Evolutionary conservation across 2,888 invertebrate genomes (phyloP), one percentile per base, ranked within the genome.

Genomic region (Camponotus fellah): DNA sequence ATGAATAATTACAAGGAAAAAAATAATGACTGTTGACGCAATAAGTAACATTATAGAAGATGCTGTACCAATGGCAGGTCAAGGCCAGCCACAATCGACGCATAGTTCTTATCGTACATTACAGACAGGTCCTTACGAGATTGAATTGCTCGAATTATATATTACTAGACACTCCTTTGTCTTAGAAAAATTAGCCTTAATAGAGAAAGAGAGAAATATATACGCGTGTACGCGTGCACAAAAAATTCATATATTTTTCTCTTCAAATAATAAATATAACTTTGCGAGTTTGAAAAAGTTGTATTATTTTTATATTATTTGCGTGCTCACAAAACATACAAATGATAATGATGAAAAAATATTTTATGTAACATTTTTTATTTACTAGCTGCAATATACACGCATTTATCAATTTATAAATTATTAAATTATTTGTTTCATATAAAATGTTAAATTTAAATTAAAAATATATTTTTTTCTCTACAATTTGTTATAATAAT

Each of bases 21-120:
- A 60, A 26, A 12, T 65, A 3, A 40, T n/a, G 6, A 40, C 26
- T 14, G n/a, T n/a, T 66, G 43, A 5, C 6, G 66, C 21, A 43
- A 21, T 43, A 43, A 34, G 21, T 46, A 46, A 17, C 49, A 4
- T 40, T 21, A 17, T 21, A 21, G 21, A 62, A 37, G 58, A 79
- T 60, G 58, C 46, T 79, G 60, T 72, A 26, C 12, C 68, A 60
- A 60, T 60, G 46, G 60, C 71, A 80, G 79, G 37, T 80, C 79
- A 80, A 72, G 71, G 72, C 1, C n/a, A 26, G 9, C 0, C 12
- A 12, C 14, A 66, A 77, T 65, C 66, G 26, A 40, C 76, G n/a
- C n/a, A n/a, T n/a, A 8, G 2, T 26, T 26, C 8, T n/a, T 49
- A 66, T 43, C 21, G 17, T 37, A 9, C 37, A 32, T 49, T 43